Base-by-base conservation (phyloP, 2,888 invertebrate species). In the Patella caerulea region DNA sequence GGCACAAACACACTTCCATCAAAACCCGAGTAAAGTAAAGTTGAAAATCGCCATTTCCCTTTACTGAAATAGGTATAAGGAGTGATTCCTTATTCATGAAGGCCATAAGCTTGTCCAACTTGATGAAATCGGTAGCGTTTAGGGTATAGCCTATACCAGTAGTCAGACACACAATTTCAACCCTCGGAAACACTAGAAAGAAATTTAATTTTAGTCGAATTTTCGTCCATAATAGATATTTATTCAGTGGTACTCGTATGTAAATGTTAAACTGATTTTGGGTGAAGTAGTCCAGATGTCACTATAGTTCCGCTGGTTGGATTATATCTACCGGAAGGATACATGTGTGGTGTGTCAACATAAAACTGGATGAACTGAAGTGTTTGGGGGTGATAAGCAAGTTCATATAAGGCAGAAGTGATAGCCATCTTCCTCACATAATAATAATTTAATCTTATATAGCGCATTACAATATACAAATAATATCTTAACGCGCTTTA, bases 331-430 rank as follows among this genome's bases (percentile, higher is more conserved):
- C 14, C 59, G n/a, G 59, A 59, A 59, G 59, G 59, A 59, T 19
- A 19, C 59, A 59, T 59, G 59, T 59, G 59, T n/a, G 59, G 59
- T 14, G 59, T 59, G 59, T 59, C 59, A n/a, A 19, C 59, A 59
- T 59, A 11, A 59, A 59, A 59, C 19, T 59, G 12, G 17, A 59
- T 19, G 59, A 59, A 59, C 19, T 59, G 59, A 19, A 59, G 59
- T n/a, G 59, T 59, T 59, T 59, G n/a, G 19, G 59, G 59, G 59
- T 59, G 59, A 19, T 19, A 59, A n/a, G 59, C 59, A 19, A 59
- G 59, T 59, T 59, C 59, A 19, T 59, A 59, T n/a, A 59, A 19
- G 17, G 17, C 59, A 59, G n/a, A 19, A 4, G 12, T 59, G 4
- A 11, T 11, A 3, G 4, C 11, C 59, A 3, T 59, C 59, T 11